Conservation (phyloP, 2,113 vertebrate species). For the Siphamia tubifer region DNA sequence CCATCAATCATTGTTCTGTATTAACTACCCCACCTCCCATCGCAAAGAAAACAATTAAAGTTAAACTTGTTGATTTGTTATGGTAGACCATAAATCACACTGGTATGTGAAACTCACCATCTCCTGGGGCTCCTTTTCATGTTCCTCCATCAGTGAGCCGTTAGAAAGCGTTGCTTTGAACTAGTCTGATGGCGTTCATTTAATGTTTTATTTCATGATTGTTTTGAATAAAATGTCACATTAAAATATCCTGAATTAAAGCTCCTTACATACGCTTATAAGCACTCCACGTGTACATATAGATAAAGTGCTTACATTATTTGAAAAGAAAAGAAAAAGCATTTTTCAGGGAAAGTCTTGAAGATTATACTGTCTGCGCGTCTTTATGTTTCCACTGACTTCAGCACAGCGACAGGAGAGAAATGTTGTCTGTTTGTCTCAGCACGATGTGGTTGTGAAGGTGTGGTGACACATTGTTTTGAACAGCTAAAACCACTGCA, state of each 20-base stretch:
- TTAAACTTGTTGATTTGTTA: conserved; percentile 83
- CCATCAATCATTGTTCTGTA: conserved; percentile 78
- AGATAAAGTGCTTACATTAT: conserved; percentile 40
- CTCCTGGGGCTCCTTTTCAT: conserved; percentile 62
- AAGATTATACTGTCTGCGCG: conserved; percentile 6
- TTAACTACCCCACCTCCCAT: conserved; percentile 77
- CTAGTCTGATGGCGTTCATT: neutral
- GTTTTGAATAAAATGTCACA: conserved; percentile 36
- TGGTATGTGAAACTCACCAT: conserved; percentile 66
- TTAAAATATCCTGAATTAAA: conserved; percentile 45
- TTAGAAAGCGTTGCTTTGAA: conserved; percentile 60
- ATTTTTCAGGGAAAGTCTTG: conserved; percentile 11
- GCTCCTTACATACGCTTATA: conserved; percentile 16
- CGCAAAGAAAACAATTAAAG: conserved; percentile 83
- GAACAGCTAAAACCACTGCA: conserved; percentile 29
- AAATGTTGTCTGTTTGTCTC: conserved; percentile 44
- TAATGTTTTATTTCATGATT: conserved; percentile 52
- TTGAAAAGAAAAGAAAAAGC: conserved; percentile 21
- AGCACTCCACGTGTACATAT: conserved; percentile 10
- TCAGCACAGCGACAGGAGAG: conserved; percentile 18
- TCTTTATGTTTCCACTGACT: conserved; percentile 24
- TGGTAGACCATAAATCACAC: conserved; percentile 76
- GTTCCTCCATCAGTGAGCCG: conserved; percentile 55
- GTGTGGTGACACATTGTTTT: conserved; percentile 56
- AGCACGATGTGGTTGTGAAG: conserved; percentile 47